A percentile compares a stretch with the other conserved stretches of the same genome.
These are phyloP conservation scores for Bellardia pandia DNA, from an alignment of 2,888 invertebrate species.

Conservation along the genomic window DNA sequence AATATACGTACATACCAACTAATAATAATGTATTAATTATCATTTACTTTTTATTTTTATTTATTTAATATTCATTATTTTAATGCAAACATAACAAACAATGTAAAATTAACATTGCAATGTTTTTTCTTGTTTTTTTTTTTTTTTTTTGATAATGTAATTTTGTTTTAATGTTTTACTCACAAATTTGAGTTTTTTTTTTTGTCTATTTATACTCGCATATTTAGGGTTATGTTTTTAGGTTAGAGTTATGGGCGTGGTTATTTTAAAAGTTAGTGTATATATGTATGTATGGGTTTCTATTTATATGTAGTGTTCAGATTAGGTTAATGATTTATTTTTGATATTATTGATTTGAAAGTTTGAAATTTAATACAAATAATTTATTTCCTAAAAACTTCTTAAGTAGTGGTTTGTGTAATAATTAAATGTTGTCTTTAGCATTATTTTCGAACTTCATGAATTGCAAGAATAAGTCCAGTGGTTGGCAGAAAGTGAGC, in stretches of 20 bases:
- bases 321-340: background rate
- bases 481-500: too few relatives aligned
- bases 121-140: conserved; percentile 32
- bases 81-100: conserved; percentile 71
- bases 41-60: conserved; percentile 34
- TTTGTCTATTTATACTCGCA: conserved; percentile 18
- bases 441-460: too few relatives aligned
- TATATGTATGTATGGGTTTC: background rate
- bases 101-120: conserved; percentile 60
- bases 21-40: conserved; percentile 63
- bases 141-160: conserved; percentile 8
- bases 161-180: conserved; percentile 18
- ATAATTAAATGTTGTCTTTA: too few relatives aligned
- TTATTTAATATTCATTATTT: conserved; percentile 44
- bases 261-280: background rate
- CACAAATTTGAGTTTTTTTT: conserved; percentile 14
- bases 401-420: too few relatives aligned
- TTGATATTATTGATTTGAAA: background rate
- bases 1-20: conserved; percentile 70
- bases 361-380: background rate
- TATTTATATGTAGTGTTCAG: background rate
- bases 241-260: conserved; percentile 18
- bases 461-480: too few relatives aligned
- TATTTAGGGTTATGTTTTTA: background rate
- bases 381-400: too few relatives aligned